Base-by-base conservation (phyloP, 2,888 invertebrate species). In the Trachelus tabidus region DNA sequence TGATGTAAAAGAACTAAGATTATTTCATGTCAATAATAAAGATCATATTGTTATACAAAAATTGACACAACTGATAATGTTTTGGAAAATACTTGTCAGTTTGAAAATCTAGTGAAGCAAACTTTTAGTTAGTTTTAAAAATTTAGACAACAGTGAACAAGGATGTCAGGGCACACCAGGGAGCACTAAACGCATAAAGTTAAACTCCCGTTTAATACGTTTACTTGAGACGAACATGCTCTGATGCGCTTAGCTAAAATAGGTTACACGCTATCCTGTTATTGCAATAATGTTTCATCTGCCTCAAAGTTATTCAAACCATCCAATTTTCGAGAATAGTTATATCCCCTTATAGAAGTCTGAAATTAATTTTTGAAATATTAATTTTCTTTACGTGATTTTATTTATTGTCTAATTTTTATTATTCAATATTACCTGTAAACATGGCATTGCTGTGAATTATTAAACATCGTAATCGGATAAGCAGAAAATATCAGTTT, bases 191-290 rank as follows among this genome's bases (percentile, higher is more conserved):
- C 87, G 88, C 88, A 88, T 87, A 87, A 89, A 89, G 88, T 89
- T 89, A 89, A 56, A 89, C 89, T 89, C 87, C 89, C 87, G 89
- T 89, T 89, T 89, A 90, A 89, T 88, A 87, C 87, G 88, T 90
- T 88, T 89, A 90, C 87, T 89, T 87, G 84, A 84, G 86, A 89
- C 88, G 89, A 88, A 86, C 86, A 87, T 87, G 86, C 86, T 88
- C 84, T 86, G 86, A 88, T 88, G 86, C 86, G 89, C 87, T 89
- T 86, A 89, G 89, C 87, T 87, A 87, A 89, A 89, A 89, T 88
- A 88, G 87, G 89, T 89, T 89, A 89, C 85, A 84, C 81, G 56
- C 56, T 82, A 83, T 83, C 85, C 83, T 81, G 76, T 76, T 56
- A 56, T 56, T 56, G 9, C 56, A 56, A 56, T 56, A 56, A 56